A percentile compares a stretch with the other conserved stretches of the same genome.
Conservation (phyloP, 1,140 invertebrate species). For the Drosophila truncata region DNA sequence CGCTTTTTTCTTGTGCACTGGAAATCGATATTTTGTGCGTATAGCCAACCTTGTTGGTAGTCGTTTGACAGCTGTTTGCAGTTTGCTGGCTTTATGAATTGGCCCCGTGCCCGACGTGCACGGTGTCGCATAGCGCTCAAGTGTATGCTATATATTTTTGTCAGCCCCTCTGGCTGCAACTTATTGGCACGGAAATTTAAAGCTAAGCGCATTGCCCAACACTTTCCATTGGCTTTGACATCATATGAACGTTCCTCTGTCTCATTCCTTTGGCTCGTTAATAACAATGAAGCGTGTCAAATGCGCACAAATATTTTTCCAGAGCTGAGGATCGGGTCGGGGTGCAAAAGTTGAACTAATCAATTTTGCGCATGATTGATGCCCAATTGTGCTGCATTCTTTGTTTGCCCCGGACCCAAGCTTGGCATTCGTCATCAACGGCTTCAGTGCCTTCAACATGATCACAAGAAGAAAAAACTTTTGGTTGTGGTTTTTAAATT, state of each 20-base stretch:
- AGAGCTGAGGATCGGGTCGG: constrained; percentile 12
- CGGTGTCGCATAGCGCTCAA: constrained; percentile 41
- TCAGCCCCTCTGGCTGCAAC: background rate
- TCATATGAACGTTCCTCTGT: background rate
- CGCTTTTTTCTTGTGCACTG: background rate
- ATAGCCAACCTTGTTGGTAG: constrained; percentile 11
- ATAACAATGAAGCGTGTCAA: constrained; percentile 65
- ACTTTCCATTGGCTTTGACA: constrained; percentile 29
- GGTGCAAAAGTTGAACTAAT: constrained; percentile 64
- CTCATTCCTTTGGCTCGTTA: constrained; percentile 40
- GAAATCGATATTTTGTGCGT: constrained; percentile 13
- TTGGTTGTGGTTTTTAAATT: background rate
- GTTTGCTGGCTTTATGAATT: constrained; percentile 44
- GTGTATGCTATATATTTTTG: constrained; percentile 53
- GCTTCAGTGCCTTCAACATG: background rate
- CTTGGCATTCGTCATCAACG: constrained; percentile 52
- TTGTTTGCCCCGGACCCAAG: constrained; percentile 36
- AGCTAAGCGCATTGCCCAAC: constrained; percentile 22
- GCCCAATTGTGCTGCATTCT: constrained; percentile 81
- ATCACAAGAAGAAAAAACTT: background rate
- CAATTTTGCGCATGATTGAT: constrained; percentile 82
- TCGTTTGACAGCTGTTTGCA: constrained; percentile 19
- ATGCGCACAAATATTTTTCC: constrained; percentile 52
- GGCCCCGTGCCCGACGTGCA: constrained; percentile 13
- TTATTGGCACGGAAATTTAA: constrained; percentile 42